A percentile compares a stretch with the other conserved stretches of the same genome.
phyloP scores from a whole-genome alignment of 2,113 vertebrate species.

The Butorides virescens region DNA sequence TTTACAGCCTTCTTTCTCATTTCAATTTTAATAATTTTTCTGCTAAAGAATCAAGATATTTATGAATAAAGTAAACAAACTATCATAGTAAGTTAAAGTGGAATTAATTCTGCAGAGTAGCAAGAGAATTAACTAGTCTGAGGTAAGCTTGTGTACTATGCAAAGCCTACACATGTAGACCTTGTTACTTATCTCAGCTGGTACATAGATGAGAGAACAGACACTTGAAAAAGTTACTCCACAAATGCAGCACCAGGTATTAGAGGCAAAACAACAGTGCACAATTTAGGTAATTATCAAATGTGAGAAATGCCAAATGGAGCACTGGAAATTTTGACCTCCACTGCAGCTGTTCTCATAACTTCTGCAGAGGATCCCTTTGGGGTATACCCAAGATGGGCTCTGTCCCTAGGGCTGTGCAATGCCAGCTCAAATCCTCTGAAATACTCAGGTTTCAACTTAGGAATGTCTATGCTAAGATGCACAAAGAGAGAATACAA shows the following conservation, averaged over 20 bases:
- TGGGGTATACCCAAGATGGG: not conserved
- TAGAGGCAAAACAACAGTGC: not conserved
- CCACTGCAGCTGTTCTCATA: not conserved
- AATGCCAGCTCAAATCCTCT: not conserved
- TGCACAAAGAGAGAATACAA: not conserved
- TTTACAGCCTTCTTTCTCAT: not conserved
- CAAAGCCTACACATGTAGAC: not conserved
- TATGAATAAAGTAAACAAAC: not conserved
- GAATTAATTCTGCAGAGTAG: not conserved
- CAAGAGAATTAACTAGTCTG: not conserved
- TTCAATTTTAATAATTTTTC: not conserved
- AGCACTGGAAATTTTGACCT: not conserved
- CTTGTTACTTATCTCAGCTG: conserved; percentile 9
- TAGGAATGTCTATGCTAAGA: not conserved
- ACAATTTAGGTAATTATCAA: not conserved
- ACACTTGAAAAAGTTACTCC: not conserved
- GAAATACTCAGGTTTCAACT: not conserved
- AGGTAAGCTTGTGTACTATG: not conserved
- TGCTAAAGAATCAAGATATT: not conserved
- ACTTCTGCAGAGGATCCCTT: not conserved
- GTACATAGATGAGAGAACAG: not conserved
- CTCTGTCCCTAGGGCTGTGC: not conserved
- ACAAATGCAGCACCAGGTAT: not conserved
- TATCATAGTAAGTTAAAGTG: not conserved
- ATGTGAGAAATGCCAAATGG: not conserved